Evolutionary conservation across 2,113 vertebrate species (phyloP).

Genomic region (Amphiprion percula): DNA sequence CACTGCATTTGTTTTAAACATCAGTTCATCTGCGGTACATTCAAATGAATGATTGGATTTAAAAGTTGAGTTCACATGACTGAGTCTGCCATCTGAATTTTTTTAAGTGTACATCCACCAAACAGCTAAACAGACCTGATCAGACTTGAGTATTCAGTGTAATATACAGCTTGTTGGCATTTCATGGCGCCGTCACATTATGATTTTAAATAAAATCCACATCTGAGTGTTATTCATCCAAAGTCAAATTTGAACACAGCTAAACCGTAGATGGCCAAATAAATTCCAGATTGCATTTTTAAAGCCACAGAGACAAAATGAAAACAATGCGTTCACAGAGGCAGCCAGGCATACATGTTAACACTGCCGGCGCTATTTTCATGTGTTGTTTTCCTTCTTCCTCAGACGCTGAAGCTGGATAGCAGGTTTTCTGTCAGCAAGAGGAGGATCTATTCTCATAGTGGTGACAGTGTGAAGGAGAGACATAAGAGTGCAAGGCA

Average conservation of each 20-base stretch:
- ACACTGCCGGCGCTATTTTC: conserved; percentile 44
- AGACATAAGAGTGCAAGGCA: conserved; percentile 8
- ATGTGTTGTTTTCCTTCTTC: conserved; percentile 27
- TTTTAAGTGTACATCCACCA: neutral
- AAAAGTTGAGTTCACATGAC: neutral
- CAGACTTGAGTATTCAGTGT: conserved; percentile 15
- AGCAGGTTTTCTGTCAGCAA: conserved; percentile 46
- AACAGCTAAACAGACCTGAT: conserved; percentile 7
- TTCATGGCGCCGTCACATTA: conserved; percentile 30
- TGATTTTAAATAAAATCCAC: conserved; percentile 42
- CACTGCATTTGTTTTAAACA: neutral
- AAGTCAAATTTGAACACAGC: conserved; percentile 55
- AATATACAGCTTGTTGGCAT: conserved; percentile 39
- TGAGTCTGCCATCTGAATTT: neutral
- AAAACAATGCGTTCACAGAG: conserved; percentile 62
- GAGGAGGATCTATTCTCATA: conserved; percentile 37
- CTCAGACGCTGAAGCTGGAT: conserved; percentile 31
- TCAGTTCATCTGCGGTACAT: neutral
- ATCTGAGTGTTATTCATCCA: conserved; percentile 40
- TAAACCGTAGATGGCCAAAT: conserved; percentile 36
- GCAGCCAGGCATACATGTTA: conserved; percentile 40
- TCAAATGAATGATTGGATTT: neutral
- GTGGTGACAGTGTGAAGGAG: conserved; percentile 32
- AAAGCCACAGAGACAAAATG: conserved; percentile 40
- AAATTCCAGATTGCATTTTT: conserved; percentile 52